Evolutionary conservation across 2,888 invertebrate genomes (phyloP).

Genomic region (Athalia cordata): DNA sequence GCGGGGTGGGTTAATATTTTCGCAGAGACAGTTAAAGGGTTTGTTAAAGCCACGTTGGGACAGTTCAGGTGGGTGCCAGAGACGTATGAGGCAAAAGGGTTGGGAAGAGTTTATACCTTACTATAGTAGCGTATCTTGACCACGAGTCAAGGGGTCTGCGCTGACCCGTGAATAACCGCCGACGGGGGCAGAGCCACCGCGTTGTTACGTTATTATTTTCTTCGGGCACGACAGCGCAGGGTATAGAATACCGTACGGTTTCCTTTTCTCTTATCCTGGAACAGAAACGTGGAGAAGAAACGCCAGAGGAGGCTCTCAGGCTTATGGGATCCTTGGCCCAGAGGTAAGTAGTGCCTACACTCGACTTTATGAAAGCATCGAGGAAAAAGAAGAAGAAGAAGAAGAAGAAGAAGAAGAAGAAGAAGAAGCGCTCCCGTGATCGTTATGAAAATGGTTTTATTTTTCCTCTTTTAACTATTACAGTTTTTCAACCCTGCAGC

Average conservation of each 20-base stretch:
- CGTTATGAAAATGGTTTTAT: conserved; percentile 31
- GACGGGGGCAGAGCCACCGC: conserved; percentile 26
- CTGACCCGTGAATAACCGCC: conserved; percentile 43
- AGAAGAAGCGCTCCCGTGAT: neutral
- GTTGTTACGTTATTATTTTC: conserved; percentile 44
- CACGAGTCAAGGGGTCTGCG: conserved; percentile 38
- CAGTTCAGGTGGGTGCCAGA: conserved; percentile 6
- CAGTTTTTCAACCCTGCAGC: neutral
- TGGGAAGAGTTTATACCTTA: conserved; percentile 34
- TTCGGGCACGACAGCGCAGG: conserved; percentile 16
- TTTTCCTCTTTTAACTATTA: conserved; percentile 26
- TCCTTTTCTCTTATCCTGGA: conserved; percentile 30
- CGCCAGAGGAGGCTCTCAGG: conserved; percentile 28
- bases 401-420: neutral
- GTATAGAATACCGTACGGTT: neutral
- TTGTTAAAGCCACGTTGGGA: conserved; percentile 16
- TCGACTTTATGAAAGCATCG: conserved; percentile 39
- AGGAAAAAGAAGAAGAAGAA: neutral
- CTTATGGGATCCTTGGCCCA: conserved; percentile 37
- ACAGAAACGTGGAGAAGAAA: no score
- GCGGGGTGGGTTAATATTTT: neutral
- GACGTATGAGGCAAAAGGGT: conserved; percentile 31
- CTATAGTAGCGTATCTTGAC: conserved; percentile 29
- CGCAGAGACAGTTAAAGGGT: conserved; percentile 25
- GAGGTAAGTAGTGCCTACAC: conserved; percentile 41